Percentiles rank a stretch among this genome's conserved stretches.
phyloP scores from a whole-genome alignment of 1,140 invertebrate species.

The Cotesia vestalis region DNA sequence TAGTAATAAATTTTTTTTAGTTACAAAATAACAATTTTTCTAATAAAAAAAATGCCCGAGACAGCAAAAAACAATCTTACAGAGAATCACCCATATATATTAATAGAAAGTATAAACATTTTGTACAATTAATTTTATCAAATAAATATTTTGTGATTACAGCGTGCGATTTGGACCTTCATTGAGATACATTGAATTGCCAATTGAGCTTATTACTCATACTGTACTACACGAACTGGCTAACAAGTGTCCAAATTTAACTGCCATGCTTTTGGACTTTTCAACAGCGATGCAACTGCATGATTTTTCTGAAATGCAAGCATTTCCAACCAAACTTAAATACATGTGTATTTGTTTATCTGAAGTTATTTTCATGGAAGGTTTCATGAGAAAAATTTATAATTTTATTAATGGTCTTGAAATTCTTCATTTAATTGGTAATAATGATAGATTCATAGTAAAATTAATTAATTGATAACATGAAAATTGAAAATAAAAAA shows the following conservation, averaged over 20 bases:
- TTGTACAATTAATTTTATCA: not conserved
- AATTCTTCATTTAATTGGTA: slow-evolving; percentile 96
- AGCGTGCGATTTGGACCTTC: slow-evolving; percentile 89
- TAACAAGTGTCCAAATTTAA: slow-evolving; percentile 97
- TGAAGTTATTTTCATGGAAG: slow-evolving; percentile 99
- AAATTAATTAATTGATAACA: too few species aligned
- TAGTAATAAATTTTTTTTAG: too few species aligned
- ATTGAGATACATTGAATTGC: slow-evolving; percentile 93
- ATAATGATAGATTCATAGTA: slow-evolving; percentile 39
- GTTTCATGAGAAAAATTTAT: slow-evolving; percentile 99
- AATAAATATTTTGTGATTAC: slow-evolving; percentile 38
- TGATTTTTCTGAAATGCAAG: slow-evolving; percentile 98
- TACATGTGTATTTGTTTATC: slow-evolving; percentile 98
- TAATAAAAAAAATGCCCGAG: too few species aligned
- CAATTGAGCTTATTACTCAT: slow-evolving; percentile 97
- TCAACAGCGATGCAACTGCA: slow-evolving; percentile 99
- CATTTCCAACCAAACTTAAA: slow-evolving; percentile 96
- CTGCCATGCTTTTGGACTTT: slow-evolving; percentile 96
- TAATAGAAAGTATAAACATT: too few species aligned
- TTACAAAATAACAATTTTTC: too few species aligned
- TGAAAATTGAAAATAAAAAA: slow-evolving; percentile 8
- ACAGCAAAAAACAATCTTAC: too few species aligned
- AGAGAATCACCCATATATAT: too few species aligned
- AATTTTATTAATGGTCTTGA: slow-evolving; percentile 99
- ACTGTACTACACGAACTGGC: slow-evolving; percentile 97